Conservation (phyloP, 2,888 invertebrate genomes). For the Eupsilia transversa region DNA sequence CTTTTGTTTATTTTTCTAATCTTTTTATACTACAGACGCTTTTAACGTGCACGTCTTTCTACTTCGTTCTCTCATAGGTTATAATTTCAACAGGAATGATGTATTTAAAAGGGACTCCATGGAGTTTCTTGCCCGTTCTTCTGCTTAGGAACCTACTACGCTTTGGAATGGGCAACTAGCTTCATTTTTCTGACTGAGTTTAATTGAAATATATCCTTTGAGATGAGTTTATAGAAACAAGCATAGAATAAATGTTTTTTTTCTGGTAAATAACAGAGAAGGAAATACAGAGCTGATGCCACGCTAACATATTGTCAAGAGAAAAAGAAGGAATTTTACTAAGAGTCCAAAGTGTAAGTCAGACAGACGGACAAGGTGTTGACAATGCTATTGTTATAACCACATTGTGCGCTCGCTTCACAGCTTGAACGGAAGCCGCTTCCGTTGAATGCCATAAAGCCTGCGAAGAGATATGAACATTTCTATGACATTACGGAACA, state of each 20-base stretch:
- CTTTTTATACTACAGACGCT: background rate
- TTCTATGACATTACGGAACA: conserved; percentile 10
- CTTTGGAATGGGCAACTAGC: background rate
- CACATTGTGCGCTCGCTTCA: conserved; percentile 37
- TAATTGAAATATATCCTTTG: background rate
- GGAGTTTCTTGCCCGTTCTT: background rate
- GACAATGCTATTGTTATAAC: conserved; percentile 43
- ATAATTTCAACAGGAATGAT: background rate
- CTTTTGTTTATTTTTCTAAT: background rate
- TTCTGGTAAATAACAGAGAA: background rate
- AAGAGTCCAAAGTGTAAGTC: conserved; percentile 20
- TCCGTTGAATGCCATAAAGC: conserved; percentile 27
- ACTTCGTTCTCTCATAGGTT: no score
- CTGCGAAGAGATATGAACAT: conserved; percentile 32
- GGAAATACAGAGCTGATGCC: background rate
- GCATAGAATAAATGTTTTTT: background rate
- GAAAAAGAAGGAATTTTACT: conserved; percentile 10
- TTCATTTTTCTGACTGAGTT: background rate
- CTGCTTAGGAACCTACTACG: background rate
- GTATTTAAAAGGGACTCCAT: background rate
- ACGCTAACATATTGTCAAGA: background rate
- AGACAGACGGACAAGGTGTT: conserved; percentile 34
- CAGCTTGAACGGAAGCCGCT: conserved; percentile 48
- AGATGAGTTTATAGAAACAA: background rate
- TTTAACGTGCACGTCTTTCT: no score